Base-by-base conservation (phyloP, 2,888 invertebrate genomes). In the Papilio demoleus region DNA sequence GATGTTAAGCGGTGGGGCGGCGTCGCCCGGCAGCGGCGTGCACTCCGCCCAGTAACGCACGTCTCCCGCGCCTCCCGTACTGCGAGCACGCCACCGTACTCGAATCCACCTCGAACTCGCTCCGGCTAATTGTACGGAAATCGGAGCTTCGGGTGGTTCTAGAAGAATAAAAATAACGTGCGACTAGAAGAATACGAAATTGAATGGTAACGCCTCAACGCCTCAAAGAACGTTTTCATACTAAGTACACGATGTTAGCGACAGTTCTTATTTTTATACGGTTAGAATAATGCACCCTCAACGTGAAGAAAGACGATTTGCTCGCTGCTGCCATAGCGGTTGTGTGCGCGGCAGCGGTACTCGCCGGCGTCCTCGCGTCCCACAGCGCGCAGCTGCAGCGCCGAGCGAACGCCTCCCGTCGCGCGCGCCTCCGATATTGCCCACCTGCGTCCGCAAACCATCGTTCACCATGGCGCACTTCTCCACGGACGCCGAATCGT, bases 121-220 rank as follows among this genome's bases (percentile, higher is more conserved):
- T 75, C 95, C 95, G 63, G 93, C 90, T 66, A 95, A 90, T 72
- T 93, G 93, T 63, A 94, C 79, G 31, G 88, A 87, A n/a, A 88
- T 88, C 0, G 96, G 96, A 8, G 95, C 94, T 79, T 96, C 96
- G 93, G 96, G 96, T 2, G 95, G 94, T 80, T 96, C 96, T 95
- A 73, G n/a, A 14, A 2, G 6, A 1, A 42, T n/a, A 63, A 42
- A 17, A 34, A 31, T 40, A 8, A 36, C 17, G 0, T 31, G 31
- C 31, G 31, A 31, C 3, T 31, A 31, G n/a, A n/a, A n/a, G n/a
- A 31, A 31, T 31, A 6, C 31, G 31, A 31, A 31, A 31, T 31
- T n/a, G 6, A 4, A 31, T 31, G 31, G 31, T 6, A 31, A n/a
- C n/a, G n/a, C n/a, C n/a, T n/a, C n/a, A n/a, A n/a, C n/a, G n/a